Percentiles rank a stretch among this genome's conserved stretches.
Conservation (phyloP, 2,113 vertebrate genomes). For the Oreochromis tanganicae region DNA sequence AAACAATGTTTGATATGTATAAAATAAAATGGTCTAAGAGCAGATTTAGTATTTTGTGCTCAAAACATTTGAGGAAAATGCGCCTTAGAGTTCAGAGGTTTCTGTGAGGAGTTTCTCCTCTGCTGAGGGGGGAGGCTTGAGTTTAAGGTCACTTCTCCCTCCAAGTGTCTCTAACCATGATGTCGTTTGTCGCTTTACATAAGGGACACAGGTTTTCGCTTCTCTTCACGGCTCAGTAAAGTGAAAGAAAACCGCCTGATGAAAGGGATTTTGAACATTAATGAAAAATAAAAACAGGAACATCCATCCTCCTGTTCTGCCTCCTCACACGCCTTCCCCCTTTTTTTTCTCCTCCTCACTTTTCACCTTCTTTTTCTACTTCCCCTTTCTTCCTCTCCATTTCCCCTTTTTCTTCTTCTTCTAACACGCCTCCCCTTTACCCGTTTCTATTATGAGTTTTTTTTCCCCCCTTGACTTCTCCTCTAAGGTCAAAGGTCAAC, state of each 20-base stretch:
- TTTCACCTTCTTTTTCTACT: fast-evolving
- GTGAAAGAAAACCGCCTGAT: background rate
- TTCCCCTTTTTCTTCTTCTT: background rate
- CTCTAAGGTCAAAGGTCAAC: too few relatives aligned
- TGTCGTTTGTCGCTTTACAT: background rate
- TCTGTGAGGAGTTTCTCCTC: background rate
- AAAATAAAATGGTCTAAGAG: background rate
- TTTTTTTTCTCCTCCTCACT: fast-evolving
- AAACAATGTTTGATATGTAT: fast-evolving
- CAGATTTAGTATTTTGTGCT: background rate
- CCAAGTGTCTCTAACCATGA: background rate
- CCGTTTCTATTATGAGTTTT: fast-evolving
- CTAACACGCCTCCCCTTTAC: background rate
- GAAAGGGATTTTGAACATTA: background rate
- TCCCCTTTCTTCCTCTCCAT: background rate
- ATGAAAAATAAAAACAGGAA: background rate
- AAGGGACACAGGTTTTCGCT: fast-evolving
- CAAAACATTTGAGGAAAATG: fast-evolving
- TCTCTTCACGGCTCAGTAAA: background rate
- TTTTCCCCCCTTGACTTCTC: too few relatives aligned
- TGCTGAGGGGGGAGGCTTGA: background rate
- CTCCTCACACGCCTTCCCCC: background rate
- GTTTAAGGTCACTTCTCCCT: background rate
- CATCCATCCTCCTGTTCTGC: background rate
- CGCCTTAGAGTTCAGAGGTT: background rate